Percentiles rank a stretch among this genome's conserved stretches.
These are phyloP conservation scores for Leucoma salicis DNA, from an alignment of 2,888 invertebrate genomes.

Conservation along the genomic window DNA sequence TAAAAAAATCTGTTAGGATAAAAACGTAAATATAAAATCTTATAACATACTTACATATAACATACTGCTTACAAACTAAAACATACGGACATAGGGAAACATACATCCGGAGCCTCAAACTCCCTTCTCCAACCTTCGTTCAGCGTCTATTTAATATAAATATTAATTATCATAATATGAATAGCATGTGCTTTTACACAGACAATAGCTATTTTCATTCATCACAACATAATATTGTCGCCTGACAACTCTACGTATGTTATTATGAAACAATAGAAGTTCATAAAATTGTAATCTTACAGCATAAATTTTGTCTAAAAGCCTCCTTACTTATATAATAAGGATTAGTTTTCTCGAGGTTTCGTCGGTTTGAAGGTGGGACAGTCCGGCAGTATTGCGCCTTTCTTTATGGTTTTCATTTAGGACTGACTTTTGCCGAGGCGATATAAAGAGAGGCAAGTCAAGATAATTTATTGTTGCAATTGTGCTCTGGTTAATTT, in stretches of 20 bases:
- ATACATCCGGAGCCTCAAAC: too few species aligned
- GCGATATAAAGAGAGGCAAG: constrained; percentile 6
- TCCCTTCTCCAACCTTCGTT: too few species aligned
- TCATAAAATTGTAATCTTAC: constrained; percentile 22
- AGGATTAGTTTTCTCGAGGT: constrained; percentile 25
- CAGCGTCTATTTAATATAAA: too few species aligned
- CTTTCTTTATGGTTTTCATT: constrained; percentile 34
- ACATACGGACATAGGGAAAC: too few species aligned
- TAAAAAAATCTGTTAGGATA: too few species aligned
- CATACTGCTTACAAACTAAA: too few species aligned
- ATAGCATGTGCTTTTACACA: not conserved
- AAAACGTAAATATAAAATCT: too few species aligned
- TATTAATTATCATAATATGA: not conserved
- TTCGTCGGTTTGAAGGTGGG: constrained; percentile 18
- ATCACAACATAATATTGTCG: constrained; percentile 7
- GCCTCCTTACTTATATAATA: constrained; percentile 20
- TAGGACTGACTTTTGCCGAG: constrained; percentile 13
- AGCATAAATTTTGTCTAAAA: constrained; percentile 17
- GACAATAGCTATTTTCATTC: not conserved
- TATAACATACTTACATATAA: too few species aligned
- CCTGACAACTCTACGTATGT: constrained; percentile 7
- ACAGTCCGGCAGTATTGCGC: constrained; percentile 18
- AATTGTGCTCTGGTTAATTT: not conserved
- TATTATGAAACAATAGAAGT: constrained; percentile 8
- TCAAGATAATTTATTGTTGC: constrained; percentile 3